Conservation (phyloP, 2,113 vertebrate species). For the Plecotus auritus region DNA sequence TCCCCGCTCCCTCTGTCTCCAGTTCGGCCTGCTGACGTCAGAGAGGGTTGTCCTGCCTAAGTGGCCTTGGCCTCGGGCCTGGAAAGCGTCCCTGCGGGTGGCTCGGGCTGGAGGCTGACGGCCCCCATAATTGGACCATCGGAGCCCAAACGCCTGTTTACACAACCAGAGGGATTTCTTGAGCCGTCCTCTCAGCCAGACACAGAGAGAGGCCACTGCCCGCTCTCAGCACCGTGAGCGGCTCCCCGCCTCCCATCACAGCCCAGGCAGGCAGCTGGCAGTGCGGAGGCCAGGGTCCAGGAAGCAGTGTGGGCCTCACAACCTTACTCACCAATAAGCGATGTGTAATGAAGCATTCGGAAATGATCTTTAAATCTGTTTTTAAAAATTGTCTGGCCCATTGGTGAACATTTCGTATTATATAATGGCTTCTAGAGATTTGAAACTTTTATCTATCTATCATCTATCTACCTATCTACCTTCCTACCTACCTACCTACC, state of each 20-base stretch:
- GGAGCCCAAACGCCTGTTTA: slow-evolving; percentile 54
- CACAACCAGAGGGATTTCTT: slow-evolving; percentile 62
- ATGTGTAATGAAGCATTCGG: slow-evolving; percentile 43
- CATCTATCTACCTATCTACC: too few species aligned
- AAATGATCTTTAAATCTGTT: neutral
- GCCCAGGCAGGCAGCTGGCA: slow-evolving; percentile 58
- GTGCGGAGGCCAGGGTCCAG: slow-evolving; percentile 52
- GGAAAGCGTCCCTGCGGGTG: slow-evolving; percentile 51
- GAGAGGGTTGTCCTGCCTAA: slow-evolving; percentile 37
- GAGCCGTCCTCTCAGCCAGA: slow-evolving; percentile 68
- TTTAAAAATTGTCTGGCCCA: neutral
- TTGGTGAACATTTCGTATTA: too few species aligned
- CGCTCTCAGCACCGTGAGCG: too few species aligned
- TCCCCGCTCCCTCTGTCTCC: neutral
- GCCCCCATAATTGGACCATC: slow-evolving; percentile 62
- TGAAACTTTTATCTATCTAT: too few species aligned
- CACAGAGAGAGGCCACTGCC: neutral
- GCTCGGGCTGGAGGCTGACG: slow-evolving; percentile 53
- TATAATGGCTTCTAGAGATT: too few species aligned
- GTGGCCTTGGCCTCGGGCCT: slow-evolving; percentile 33
- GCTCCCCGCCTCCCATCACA: slow-evolving; percentile 28
- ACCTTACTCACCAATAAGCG: slow-evolving; percentile 54
- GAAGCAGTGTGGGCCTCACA: slow-evolving; percentile 17
- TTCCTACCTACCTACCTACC: too few species aligned
- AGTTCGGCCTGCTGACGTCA: slow-evolving; percentile 36